These are phyloP conservation scores for Anguilla pacifica DNA, from an alignment of 2,797 vertebrate species.

Conservation along the genomic window DNA sequence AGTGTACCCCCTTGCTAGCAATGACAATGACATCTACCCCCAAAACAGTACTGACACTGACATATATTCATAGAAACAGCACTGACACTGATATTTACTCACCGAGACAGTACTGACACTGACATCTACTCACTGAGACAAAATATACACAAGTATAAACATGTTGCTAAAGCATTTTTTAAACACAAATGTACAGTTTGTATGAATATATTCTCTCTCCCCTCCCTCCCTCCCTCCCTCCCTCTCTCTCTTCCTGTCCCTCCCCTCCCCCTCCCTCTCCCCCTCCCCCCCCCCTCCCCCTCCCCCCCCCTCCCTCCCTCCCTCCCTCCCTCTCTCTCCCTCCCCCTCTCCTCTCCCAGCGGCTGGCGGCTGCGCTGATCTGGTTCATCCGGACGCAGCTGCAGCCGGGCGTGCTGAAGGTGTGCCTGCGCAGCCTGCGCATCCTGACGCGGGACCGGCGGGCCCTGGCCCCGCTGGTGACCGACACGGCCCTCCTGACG, in stretches of 20 bases:
- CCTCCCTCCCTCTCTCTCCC: neutral
- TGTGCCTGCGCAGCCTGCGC: constrained; percentile 43
- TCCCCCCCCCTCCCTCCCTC: neutral
- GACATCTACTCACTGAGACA: too few species aligned
- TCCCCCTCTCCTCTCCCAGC: constrained; percentile 28
- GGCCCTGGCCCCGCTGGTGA: constrained; percentile 43
- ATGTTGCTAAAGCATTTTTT: too few species aligned
- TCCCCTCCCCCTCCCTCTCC: neutral
- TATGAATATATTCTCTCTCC: too few species aligned
- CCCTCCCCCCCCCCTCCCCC: neutral
- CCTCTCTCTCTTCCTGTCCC: too few species aligned
- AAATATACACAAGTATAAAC: too few species aligned
- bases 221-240: too few species aligned
- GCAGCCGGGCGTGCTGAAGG: constrained; percentile 41
- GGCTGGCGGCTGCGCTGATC: constrained; percentile 43
- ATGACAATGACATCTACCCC: too few species aligned
- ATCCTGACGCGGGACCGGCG: constrained; percentile 49
- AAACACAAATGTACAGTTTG: too few species aligned
- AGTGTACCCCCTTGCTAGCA: neutral
- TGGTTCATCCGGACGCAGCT: constrained; percentile 41
- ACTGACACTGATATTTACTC: too few species aligned
- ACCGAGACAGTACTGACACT: too few species aligned
- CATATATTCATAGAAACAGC: too few species aligned
- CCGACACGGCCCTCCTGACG: constrained; percentile 47
- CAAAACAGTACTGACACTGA: too few species aligned